These are phyloP conservation scores for Gambusia holbrooki DNA, from an alignment of 2,113 vertebrate genomes.

Conservation along the genomic window DNA sequence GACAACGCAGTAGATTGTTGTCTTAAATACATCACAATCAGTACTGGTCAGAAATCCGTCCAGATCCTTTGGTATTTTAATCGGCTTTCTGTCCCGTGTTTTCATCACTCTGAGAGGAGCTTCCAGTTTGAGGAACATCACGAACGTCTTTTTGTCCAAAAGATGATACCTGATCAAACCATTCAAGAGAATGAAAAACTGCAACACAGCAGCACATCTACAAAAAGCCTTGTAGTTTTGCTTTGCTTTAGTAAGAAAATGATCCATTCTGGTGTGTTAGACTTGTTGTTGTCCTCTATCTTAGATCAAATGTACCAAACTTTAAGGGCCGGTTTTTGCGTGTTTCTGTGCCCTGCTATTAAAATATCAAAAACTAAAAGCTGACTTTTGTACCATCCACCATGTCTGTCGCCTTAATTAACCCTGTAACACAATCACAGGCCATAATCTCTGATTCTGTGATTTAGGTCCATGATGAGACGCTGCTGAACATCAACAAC, in stretches of 20 bases:
- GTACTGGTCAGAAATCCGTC: not conserved
- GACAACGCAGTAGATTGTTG: not conserved
- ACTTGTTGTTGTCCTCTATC: too few relatives aligned
- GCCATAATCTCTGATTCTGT: conserved; percentile 15
- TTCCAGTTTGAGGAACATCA: not conserved
- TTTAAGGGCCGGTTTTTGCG: too few relatives aligned
- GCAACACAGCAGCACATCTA: too few relatives aligned
- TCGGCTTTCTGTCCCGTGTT: not conserved
- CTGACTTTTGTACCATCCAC: not conserved
- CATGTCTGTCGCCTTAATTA: not conserved
- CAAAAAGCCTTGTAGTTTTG: too few relatives aligned
- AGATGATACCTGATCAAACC: too few relatives aligned
- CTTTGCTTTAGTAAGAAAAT: too few relatives aligned
- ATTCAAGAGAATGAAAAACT: too few relatives aligned
- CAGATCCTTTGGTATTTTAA: not conserved
- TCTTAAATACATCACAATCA: not conserved
- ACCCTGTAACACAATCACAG: not conserved
- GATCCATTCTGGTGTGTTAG: too few relatives aligned
- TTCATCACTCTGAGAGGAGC: not conserved
- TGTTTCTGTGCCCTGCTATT: too few relatives aligned
- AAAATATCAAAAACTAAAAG: not conserved
- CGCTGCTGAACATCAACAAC: conserved; percentile 83
- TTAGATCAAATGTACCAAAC: too few relatives aligned
- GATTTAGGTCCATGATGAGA: conserved; percentile 83
- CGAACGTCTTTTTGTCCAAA: too few relatives aligned